Conservation (phyloP, 1,140 invertebrate genomes). For the Aethina tumida region DNA sequence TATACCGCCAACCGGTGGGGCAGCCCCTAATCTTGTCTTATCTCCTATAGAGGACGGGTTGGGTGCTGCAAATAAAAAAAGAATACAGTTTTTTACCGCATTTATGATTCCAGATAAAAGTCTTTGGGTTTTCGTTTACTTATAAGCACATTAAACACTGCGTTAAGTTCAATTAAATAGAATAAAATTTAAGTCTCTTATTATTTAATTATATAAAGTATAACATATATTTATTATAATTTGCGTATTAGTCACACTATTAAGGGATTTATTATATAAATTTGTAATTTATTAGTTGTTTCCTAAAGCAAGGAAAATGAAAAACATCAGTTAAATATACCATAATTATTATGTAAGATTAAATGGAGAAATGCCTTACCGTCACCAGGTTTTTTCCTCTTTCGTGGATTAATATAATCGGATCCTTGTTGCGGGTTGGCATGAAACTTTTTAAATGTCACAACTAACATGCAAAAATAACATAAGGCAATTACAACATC, state of each 20-base stretch:
- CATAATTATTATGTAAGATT: background rate
- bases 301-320: slow-evolving; percentile 3
- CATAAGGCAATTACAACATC: slow-evolving; percentile 23
- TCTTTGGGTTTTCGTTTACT: too few relatives aligned
- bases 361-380: slow-evolving; percentile 42
- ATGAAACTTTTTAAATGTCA: slow-evolving; percentile 41
- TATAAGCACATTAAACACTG: too few relatives aligned
- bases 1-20: slow-evolving; percentile 31
- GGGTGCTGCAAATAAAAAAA: slow-evolving; percentile 39
- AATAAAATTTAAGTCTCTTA: too few relatives aligned
- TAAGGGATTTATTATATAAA: too few relatives aligned
- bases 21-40: slow-evolving; percentile 36
- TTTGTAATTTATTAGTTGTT: slow-evolving; percentile 4
- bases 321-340: slow-evolving; percentile 5
- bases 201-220: too few relatives aligned
- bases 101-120: too few relatives aligned
- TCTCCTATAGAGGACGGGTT: slow-evolving; percentile 41
- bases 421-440: slow-evolving; percentile 24
- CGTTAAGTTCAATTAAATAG: too few relatives aligned
- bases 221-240: too few relatives aligned
- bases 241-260: too few relatives aligned
- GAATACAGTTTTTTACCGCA: slow-evolving; percentile 10
- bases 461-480: slow-evolving; percentile 37
- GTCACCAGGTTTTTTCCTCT: slow-evolving; percentile 65
- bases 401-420: slow-evolving; percentile 41